Percentiles rank a stretch among this genome's conserved stretches.
These are phyloP conservation scores for Resseliella maxima DNA, from an alignment of 2,888 invertebrate species.

Conservation along the genomic window DNA sequence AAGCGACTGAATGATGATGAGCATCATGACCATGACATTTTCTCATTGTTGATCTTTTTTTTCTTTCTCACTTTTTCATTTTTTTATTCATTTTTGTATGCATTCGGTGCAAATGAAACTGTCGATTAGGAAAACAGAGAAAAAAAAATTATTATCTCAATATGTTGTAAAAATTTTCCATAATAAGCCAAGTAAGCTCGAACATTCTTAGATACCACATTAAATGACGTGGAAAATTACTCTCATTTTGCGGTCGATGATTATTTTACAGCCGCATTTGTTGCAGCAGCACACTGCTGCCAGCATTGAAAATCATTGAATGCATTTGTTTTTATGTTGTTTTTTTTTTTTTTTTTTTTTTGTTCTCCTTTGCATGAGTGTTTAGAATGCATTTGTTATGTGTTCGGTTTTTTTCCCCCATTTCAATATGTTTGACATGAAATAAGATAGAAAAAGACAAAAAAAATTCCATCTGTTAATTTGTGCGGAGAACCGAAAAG, in stretches of 20 bases:
- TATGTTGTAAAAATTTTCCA: background rate
- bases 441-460: no score
- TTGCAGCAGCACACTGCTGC: background rate
- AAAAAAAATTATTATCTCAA: background rate
- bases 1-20: background rate
- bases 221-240: conserved; percentile 20
- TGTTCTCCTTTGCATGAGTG: no score
- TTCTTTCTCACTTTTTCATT: background rate
- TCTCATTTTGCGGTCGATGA: background rate
- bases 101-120: background rate
- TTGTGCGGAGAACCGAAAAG: background rate
- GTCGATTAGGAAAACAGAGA: background rate
- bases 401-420: no score
- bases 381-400: no score
- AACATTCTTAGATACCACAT: background rate
- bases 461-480: background rate
- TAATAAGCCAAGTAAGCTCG: background rate
- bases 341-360: background rate
- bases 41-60: background rate
- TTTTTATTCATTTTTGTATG: background rate
- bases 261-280: background rate
- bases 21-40: background rate
- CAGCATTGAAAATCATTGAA: background rate
- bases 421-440: no score
- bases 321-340: background rate